Evolutionary conservation across 2,113 vertebrate species (phyloP).

Genomic region (Clarias batrachus): DNA sequence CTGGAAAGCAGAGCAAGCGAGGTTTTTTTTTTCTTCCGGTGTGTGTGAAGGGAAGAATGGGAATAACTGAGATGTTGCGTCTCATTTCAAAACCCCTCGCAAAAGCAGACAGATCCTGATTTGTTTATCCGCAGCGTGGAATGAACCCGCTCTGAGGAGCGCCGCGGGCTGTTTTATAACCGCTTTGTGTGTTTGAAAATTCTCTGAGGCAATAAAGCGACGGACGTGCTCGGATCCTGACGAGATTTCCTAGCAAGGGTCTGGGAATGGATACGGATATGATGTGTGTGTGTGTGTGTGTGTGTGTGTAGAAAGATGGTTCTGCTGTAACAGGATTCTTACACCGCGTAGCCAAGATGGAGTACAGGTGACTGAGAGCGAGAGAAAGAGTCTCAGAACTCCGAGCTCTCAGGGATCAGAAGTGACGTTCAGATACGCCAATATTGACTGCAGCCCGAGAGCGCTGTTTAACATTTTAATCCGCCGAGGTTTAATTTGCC

Average conservation of each 20-base stretch:
- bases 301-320: slow-evolving; percentile 24
- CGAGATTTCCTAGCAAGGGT: slow-evolving; percentile 34
- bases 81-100: slow-evolving; percentile 29
- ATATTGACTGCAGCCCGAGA: slow-evolving; percentile 33
- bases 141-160: slow-evolving; percentile 7
- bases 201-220: slow-evolving; percentile 34
- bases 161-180: slow-evolving; percentile 23
- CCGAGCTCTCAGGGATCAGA: slow-evolving; percentile 39
- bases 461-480: slow-evolving; percentile 43
- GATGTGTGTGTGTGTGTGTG: background rate
- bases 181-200: slow-evolving; percentile 13
- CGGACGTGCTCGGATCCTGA: slow-evolving; percentile 34
- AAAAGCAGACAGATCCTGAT: slow-evolving; percentile 18
- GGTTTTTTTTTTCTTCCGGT: background rate
- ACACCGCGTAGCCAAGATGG: slow-evolving; percentile 37
- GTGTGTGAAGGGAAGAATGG: slow-evolving; percentile 28
- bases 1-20: slow-evolving; percentile 25
- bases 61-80: slow-evolving; percentile 40
- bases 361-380: background rate
- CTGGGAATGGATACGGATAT: background rate
- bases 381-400: slow-evolving; percentile 19
- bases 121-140: slow-evolving; percentile 11
- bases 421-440: slow-evolving; percentile 42
- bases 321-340: slow-evolving; percentile 23
- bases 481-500: slow-evolving; percentile 38